phyloP scores from a whole-genome alignment of 2,113 vertebrate genomes.

The Salvator merianae region DNA sequence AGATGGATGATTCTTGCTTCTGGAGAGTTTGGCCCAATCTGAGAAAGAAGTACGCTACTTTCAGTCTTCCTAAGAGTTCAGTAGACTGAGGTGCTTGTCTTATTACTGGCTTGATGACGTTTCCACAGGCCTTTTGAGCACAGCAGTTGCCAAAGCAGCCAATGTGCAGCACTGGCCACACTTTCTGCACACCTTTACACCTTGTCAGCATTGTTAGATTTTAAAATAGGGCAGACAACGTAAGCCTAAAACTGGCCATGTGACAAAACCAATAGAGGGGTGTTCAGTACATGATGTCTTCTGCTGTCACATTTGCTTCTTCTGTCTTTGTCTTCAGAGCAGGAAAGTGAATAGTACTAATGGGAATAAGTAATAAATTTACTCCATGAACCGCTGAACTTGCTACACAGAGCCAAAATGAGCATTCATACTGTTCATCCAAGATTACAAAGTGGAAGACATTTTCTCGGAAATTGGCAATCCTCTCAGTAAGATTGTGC shows the following conservation, averaged over 20 bases:
- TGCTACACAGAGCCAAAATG: slow-evolving; percentile 92
- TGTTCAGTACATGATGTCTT: slow-evolving; percentile 89
- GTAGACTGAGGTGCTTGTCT: background rate
- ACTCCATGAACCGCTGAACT: slow-evolving; percentile 82
- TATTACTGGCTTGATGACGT: background rate
- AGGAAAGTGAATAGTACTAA: slow-evolving; percentile 88
- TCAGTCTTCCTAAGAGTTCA: background rate
- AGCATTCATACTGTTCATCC: slow-evolving; percentile 86
- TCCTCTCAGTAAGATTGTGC: slow-evolving; percentile 84
- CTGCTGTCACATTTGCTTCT: slow-evolving; percentile 85
- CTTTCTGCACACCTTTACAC: background rate
- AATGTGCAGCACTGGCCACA: too few relatives aligned
- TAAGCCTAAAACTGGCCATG: background rate
- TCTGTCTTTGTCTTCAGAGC: slow-evolving; percentile 89
- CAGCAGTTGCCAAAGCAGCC: background rate
- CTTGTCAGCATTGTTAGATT: background rate
- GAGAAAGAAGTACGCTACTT: background rate
- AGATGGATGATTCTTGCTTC: background rate
- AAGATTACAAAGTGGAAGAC: slow-evolving; percentile 85
- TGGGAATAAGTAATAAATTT: slow-evolving; percentile 85
- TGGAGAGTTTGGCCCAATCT: background rate
- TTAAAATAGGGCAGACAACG: background rate
- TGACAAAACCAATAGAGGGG: background rate
- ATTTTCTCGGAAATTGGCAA: slow-evolving; percentile 90
- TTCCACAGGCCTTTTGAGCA: background rate